These are phyloP conservation scores for Athene cunicularia DNA, from an alignment of 2,113 vertebrate genomes.

Conservation along the genomic window DNA sequence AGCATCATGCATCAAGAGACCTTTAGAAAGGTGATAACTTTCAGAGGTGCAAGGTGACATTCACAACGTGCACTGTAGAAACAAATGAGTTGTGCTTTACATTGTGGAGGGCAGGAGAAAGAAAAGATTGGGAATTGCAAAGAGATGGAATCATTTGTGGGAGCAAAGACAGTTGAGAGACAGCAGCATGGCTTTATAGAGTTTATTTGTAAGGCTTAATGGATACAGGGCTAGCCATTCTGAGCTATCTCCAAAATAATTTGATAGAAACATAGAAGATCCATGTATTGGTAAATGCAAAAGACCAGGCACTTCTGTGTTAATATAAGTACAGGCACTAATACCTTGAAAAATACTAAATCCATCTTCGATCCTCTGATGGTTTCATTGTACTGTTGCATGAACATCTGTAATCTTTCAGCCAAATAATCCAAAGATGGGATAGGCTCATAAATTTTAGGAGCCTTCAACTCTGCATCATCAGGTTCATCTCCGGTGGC, in stretches of 20 bases:
- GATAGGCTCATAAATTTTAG: slow-evolving; percentile 84
- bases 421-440: slow-evolving; percentile 76
- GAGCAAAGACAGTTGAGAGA: background rate
- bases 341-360: slow-evolving; percentile 87
- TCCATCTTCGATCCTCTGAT: slow-evolving; percentile 81
- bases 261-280: background rate
- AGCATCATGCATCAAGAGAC: background rate
- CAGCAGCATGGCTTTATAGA: background rate
- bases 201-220: background rate
- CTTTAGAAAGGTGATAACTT: background rate
- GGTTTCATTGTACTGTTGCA: slow-evolving; percentile 83
- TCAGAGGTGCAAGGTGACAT: background rate
- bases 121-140: background rate
- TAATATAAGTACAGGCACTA: background rate
- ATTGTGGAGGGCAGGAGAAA: background rate
- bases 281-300: background rate
- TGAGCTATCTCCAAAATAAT: background rate
- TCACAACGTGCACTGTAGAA: background rate
- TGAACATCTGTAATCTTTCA: slow-evolving; percentile 74
- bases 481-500: slow-evolving; percentile 79
- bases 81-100: background rate
- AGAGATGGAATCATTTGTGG: background rate
- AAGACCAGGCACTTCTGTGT: background rate
- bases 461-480: slow-evolving; percentile 76
- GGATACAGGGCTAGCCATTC: background rate